Conservation (phyloP, 2,113 vertebrate genomes). For the Myiopsitta monachus region DNA sequence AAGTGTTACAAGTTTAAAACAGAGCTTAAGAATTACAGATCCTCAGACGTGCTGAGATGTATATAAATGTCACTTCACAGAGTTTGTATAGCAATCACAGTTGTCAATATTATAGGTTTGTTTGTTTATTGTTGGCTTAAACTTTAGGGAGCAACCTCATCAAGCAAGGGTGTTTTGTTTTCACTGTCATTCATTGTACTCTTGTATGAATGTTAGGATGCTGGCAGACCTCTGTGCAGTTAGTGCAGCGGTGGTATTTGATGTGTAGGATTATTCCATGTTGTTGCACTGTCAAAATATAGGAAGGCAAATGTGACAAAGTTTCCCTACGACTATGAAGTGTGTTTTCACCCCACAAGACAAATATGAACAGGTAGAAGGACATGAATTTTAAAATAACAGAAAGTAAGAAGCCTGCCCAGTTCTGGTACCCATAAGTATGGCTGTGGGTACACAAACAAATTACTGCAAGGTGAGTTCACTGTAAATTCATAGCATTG, state of each 20-base stretch:
- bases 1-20: neutral
- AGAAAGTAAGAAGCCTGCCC: neutral
- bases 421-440: fast-evolving
- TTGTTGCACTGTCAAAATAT: neutral
- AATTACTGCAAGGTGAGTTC: neutral
- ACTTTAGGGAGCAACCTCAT: neutral
- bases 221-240: neutral
- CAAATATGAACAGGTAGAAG: neutral
- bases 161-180: fast-evolving
- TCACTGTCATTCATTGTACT: neutral
- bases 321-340: neutral
- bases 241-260: neutral
- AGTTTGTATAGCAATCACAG: neutral
- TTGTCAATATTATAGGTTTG: neutral
- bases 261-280: neutral
- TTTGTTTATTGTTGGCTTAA: neutral
- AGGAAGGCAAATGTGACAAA: neutral
- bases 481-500: neutral
- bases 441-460: neutral
- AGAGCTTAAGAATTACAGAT: neutral
- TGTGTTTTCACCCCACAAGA: neutral
- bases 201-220: neutral
- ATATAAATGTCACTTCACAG: neutral
- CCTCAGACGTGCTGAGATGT: neutral
- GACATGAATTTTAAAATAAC: neutral